Evolutionary conservation across 2,888 invertebrate species (phyloP).

Genomic region (Cotesia congregata): DNA sequence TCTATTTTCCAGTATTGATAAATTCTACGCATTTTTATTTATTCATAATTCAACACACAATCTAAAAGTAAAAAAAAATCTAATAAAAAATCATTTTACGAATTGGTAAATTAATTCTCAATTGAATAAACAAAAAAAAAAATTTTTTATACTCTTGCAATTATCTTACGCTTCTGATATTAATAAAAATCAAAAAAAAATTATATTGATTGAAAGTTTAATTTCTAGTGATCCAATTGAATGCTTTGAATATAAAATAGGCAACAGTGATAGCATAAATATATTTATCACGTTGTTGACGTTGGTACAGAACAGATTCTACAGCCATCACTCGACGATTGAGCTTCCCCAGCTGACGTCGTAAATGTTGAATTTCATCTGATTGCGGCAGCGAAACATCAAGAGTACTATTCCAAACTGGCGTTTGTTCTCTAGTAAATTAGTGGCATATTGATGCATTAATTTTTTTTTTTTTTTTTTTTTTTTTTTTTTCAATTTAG

Average conservation of each 20-base stretch:
- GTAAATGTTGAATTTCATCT: constrained; percentile 86
- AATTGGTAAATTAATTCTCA: too few species aligned
- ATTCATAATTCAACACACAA: too few species aligned
- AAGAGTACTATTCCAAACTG: constrained; percentile 67
- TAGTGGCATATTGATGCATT: constrained; percentile 6
- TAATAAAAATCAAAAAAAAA: too few species aligned
- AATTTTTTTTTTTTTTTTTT: constrained; percentile 4
- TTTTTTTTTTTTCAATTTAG: neutral
- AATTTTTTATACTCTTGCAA: too few species aligned
- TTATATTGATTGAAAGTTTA: constrained; percentile 54
- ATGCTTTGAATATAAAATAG: constrained; percentile 87
- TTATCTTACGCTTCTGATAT: too few species aligned
- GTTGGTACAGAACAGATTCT: constrained; percentile 87
- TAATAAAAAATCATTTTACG: too few species aligned
- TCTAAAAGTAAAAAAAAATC: too few species aligned
- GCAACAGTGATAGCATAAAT: constrained; percentile 87
- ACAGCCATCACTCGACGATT: constrained; percentile 89
- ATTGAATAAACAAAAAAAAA: too few species aligned
- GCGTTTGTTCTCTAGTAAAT: constrained; percentile 77
- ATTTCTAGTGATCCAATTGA: constrained; percentile 83
- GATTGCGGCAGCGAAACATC: constrained; percentile 70
- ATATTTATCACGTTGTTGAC: constrained; percentile 89
- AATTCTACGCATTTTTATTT: too few species aligned
- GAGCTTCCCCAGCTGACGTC: constrained; percentile 88
- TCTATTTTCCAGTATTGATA: too few species aligned